Base-by-base conservation (phyloP, 30 jellyfish, hydroid and myxozoan genomes). In the Cassiopea xamachana region DNA sequence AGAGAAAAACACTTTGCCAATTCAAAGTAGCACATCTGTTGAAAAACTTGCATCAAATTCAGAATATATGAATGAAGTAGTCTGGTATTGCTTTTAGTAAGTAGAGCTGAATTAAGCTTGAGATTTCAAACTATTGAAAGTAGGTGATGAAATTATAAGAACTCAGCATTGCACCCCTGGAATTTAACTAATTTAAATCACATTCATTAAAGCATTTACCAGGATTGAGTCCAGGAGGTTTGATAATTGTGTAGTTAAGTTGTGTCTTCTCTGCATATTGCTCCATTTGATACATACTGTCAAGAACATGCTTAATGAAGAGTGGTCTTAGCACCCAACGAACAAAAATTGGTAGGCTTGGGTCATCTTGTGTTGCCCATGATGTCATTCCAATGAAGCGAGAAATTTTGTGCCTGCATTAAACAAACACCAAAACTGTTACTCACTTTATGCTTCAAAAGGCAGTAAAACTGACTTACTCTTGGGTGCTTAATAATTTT, bases 301-400 rank as follows among this genome's bases (percentile, higher is more conserved):
- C 91, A 67, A 91, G 84, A 3, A 69, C 27, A 27, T 64, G 70
- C 60, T 70, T 71, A 68, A 91, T 78, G 17, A 91, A 48, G 6
- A 90, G 19, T n/a, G 96, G 96, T 43, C 89, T 87, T 45, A 89
- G 14, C 43, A 89, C 16, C 91, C 96, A 81, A 46, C 96, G 87
- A 14, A 80, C 67, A 46, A 89, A 73, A 45, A 89, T 79, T 5
- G 96, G 85, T 1, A 89, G 82, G 58, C 73, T 69, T 39, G 87
- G 91, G 50, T 51, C 71, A 48, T 89, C 96, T 58, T 72, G 96
- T 47, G 89, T 72, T 9, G 87, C 96, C 96, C 96, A 89, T 18
- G 96, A 89, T 55, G 96, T 77, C 88, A 69, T 70, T 47, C 79
- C 96, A 64, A 89, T 69, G 39, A 89, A 64, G 15, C 96, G 74